Evolutionary conservation across 1,140 invertebrate genomes (phyloP).

Genomic region (Trypoxylus dichotomus): DNA sequence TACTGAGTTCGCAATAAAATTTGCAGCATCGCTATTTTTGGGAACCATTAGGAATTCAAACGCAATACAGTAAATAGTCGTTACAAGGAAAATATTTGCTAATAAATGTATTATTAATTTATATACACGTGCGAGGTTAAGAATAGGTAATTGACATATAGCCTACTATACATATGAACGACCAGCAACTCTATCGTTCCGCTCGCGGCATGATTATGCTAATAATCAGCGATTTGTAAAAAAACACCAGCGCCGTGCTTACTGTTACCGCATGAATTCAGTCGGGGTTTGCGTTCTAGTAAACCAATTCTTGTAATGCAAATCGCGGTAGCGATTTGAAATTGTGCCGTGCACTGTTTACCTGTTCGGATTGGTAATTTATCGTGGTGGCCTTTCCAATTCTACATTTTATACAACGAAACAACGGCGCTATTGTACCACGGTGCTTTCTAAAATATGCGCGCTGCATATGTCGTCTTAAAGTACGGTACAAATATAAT

Average conservation of each 20-base stretch:
- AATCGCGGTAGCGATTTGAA: neutral
- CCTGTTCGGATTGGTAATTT: conserved; percentile 1
- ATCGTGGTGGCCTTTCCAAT: neutral
- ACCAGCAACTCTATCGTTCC: neutral
- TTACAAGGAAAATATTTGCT: neutral
- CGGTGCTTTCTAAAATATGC: neutral
- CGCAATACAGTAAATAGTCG: neutral
- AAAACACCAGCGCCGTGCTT: neutral
- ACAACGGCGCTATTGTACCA: neutral
- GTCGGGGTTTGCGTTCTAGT: neutral
- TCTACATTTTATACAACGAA: neutral
- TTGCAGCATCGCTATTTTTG: too few relatives aligned
- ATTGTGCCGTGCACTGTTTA: neutral
- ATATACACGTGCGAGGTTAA: neutral
- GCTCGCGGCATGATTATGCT: neutral
- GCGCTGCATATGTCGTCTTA: neutral
- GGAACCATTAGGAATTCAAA: neutral
- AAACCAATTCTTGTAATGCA: neutral
- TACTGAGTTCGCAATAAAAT: neutral
- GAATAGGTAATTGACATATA: too few relatives aligned
- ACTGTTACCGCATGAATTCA: neutral
- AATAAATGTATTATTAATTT: neutral
- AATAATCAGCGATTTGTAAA: neutral
- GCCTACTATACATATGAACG: neutral
- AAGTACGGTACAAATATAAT: neutral